These are phyloP conservation scores for Stigmatopora argus DNA, from an alignment of 2,113 vertebrate species.

Conservation along the genomic window DNA sequence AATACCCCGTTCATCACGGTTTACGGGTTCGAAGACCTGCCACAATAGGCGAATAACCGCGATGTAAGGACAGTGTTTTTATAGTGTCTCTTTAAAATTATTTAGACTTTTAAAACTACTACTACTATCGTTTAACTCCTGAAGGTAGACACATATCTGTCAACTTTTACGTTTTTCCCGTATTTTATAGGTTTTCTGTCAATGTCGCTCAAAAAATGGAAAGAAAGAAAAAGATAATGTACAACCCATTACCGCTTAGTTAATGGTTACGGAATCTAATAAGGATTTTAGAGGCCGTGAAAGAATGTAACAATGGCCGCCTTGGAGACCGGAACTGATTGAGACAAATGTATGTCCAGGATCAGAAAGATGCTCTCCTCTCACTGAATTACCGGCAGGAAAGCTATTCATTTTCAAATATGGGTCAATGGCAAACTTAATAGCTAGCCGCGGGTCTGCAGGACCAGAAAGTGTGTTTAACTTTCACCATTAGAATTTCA, in stretches of 20 bases:
- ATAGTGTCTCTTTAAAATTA: too few species aligned
- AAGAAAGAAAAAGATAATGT: neutral
- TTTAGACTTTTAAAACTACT: too few species aligned
- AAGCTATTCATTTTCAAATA: constrained; percentile 57
- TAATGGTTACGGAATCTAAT: constrained; percentile 12
- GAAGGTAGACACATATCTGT: too few species aligned
- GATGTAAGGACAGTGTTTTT: too few species aligned
- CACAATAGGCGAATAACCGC: too few species aligned
- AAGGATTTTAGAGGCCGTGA: constrained; percentile 11
- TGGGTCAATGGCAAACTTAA: constrained; percentile 64
- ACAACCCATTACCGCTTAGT: neutral
- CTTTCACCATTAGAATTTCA: constrained; percentile 54
- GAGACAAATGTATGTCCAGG: constrained; percentile 52
- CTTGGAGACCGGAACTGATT: constrained; percentile 22
- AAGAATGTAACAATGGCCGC: constrained; percentile 15
- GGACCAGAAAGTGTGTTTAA: constrained; percentile 54
- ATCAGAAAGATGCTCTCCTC: constrained; percentile 40
- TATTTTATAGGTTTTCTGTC: neutral
- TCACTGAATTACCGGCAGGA: constrained; percentile 47
- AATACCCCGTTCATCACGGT: too few species aligned
- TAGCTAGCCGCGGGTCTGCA: constrained; percentile 35
- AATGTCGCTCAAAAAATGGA: neutral
- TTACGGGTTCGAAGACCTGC: too few species aligned
- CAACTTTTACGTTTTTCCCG: too few species aligned
- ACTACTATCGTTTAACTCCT: too few species aligned